Evolutionary conservation across 2,797 vertebrate species (phyloP), one percentile per base, ranked within the genome.

Genomic region (Urophycis tenuis): DNA sequence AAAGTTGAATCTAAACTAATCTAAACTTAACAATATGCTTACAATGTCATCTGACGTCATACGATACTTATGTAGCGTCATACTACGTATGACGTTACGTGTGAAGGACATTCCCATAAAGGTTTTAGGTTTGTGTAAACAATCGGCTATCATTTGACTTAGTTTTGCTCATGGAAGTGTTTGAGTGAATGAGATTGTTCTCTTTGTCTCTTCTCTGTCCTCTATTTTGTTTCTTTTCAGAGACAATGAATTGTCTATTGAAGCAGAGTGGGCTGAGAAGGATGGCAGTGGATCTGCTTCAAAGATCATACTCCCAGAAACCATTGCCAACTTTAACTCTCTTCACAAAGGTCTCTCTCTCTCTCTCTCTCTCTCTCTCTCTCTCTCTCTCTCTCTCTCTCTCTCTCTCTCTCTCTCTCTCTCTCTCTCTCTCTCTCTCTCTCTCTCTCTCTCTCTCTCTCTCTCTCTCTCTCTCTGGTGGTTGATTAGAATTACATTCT

Each of bases 391-490:
- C 36, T 39, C 36, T 39, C 36, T 39, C 11, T 19, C 53, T 60
- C 53, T 60, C 53, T 60, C 19, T 60, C 53, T 22, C 53, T 60
- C 19, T 12, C 9, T 60, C 53, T 60, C 19, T 12, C 53, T 60
- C 53, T 67, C 25, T 25, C 64, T 67, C 64, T 67, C 64, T 67
- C n/a, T n/a, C n/a, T n/a, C n/a, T n/a, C n/a, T n/a, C n/a, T n/a
- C n/a, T n/a, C n/a, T n/a, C n/a, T n/a, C n/a, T n/a, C n/a, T n/a
- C n/a, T n/a, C n/a, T n/a, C n/a, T n/a, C n/a, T n/a, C n/a, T n/a
- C n/a, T n/a, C n/a, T n/a, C n/a, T n/a, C n/a, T n/a, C n/a, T n/a
- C n/a, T n/a, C n/a, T n/a, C n/a, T n/a, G n/a, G n/a, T n/a, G n/a
- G n/a, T n/a, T n/a, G n/a, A n/a, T n/a, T n/a, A n/a, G n/a, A n/a